These are phyloP conservation scores for Perca fluviatilis DNA, from an alignment of 2,113 vertebrate genomes.

Conservation along the genomic window DNA sequence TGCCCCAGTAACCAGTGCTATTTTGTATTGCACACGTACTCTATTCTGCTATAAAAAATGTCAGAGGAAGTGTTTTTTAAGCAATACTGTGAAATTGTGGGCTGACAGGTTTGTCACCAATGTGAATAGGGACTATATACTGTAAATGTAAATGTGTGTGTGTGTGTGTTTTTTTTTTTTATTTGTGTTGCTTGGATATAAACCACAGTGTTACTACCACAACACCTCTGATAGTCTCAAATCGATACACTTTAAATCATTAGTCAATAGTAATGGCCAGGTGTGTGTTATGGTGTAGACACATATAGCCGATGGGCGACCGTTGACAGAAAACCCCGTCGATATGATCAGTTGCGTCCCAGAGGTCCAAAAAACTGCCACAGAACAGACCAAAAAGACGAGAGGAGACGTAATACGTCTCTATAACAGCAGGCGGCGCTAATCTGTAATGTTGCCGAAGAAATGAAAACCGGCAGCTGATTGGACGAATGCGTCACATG, in stretches of 20 bases:
- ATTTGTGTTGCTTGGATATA: slow-evolving; percentile 68
- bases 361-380: too few relatives aligned
- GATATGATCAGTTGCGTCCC: too few relatives aligned
- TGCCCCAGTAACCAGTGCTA: slow-evolving; percentile 35
- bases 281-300: too few relatives aligned
- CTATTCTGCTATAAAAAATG: background rate
- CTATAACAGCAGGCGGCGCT: too few relatives aligned
- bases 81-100: background rate
- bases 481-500: too few relatives aligned
- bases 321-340: too few relatives aligned
- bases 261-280: slow-evolving; percentile 20
- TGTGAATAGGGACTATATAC: background rate
- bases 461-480: too few relatives aligned
- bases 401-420: too few relatives aligned
- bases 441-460: too few relatives aligned
- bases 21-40: slow-evolving; percentile 33
- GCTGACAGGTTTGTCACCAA: background rate
- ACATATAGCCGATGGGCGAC: too few relatives aligned
- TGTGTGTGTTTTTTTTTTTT: background rate
- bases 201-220: slow-evolving; percentile 47
- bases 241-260: slow-evolving; percentile 48
- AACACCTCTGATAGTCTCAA: slow-evolving; percentile 36
- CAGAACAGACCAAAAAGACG: too few relatives aligned
- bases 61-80: slow-evolving; percentile 8
- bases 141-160: background rate